These are phyloP conservation scores for Trinectes maculatus DNA, from an alignment of 2,113 vertebrate genomes.

Conservation along the genomic window DNA sequence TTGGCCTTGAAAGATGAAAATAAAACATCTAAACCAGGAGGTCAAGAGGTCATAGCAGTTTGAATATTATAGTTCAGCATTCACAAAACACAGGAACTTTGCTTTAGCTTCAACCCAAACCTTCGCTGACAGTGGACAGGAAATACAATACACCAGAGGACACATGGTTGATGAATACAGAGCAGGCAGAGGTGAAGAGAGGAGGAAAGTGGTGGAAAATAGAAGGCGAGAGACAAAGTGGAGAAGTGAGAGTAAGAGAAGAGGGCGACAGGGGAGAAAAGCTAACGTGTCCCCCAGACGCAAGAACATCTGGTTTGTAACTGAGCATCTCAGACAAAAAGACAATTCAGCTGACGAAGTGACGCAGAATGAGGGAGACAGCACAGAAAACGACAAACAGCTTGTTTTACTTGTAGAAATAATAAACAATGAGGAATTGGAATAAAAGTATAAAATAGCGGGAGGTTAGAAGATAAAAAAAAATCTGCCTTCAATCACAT, in stretches of 20 bases:
- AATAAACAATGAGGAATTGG: neutral
- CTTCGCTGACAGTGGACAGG: slow-evolving; percentile 1
- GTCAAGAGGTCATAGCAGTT: neutral
- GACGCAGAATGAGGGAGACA: neutral
- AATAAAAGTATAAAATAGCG: neutral
- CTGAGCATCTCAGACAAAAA: slow-evolving; percentile 35
- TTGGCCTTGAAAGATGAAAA: neutral
- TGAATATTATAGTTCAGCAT: neutral
- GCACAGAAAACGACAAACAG: slow-evolving; percentile 7
- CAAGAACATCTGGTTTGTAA: slow-evolving; percentile 61
- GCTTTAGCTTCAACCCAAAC: slow-evolving; percentile 9
- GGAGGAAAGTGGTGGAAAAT: slow-evolving; percentile 30
- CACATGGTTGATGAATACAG: slow-evolving; percentile 11
- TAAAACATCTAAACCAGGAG: no score
- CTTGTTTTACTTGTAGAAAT: neutral
- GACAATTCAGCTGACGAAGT: neutral
- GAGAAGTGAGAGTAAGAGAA: slow-evolving; percentile 13
- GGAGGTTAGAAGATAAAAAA: neutral
- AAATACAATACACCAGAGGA: slow-evolving; percentile 38
- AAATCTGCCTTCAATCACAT: slow-evolving; percentile 17
- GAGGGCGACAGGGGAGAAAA: slow-evolving; percentile 22
- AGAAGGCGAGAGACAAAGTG: slow-evolving; percentile 12
- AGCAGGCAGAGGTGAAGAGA: neutral
- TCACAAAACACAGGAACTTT: neutral
- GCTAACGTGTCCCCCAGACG: slow-evolving; percentile 57